Conservation (phyloP, 23 tunicate species). For the Halocynthia aurantium region DNA sequence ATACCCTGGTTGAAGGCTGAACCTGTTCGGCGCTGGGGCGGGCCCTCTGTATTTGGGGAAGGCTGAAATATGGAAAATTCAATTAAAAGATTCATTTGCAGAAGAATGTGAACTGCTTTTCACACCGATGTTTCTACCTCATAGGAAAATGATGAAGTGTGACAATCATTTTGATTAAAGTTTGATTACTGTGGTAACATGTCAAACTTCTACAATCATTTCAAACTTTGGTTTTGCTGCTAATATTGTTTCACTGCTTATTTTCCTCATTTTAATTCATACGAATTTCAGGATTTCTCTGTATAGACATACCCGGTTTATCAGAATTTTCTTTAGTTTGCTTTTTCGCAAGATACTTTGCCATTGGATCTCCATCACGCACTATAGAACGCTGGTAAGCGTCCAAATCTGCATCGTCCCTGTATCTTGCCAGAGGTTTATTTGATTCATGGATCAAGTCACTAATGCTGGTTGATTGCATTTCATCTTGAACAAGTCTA, state of each 20-base stretch:
- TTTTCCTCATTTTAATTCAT: too few species aligned
- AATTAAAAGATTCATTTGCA: not conserved
- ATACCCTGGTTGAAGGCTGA: constrained; percentile 80
- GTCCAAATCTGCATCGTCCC: constrained; percentile 92
- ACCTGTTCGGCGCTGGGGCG: constrained; percentile 84
- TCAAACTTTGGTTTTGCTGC: too few species aligned
- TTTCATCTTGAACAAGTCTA: constrained; percentile 71
- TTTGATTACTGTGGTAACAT: too few species aligned
- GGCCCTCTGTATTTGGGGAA: constrained; percentile 88
- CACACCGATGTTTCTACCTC: too few species aligned
- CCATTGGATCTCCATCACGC: constrained; percentile 94
- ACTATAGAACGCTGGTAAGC: constrained; percentile 37
- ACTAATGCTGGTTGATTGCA: constrained; percentile 48
- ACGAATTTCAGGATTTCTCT: not conserved
- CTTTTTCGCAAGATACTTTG: constrained; percentile 73
- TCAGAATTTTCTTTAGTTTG: constrained; percentile 44
- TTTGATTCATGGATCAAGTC: constrained; percentile 68
- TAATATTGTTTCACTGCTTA: too few species aligned
- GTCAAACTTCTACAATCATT: too few species aligned
- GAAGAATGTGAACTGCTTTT: too few species aligned
- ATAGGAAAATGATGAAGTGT: too few species aligned
- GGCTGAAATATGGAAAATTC: constrained; percentile 27
- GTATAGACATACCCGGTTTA: not conserved
- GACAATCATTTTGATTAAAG: too few species aligned
- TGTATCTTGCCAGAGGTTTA: constrained; percentile 80